phyloP scores from a whole-genome alignment of 1,140 invertebrate species.

The Platyscapa corneri region DNA sequence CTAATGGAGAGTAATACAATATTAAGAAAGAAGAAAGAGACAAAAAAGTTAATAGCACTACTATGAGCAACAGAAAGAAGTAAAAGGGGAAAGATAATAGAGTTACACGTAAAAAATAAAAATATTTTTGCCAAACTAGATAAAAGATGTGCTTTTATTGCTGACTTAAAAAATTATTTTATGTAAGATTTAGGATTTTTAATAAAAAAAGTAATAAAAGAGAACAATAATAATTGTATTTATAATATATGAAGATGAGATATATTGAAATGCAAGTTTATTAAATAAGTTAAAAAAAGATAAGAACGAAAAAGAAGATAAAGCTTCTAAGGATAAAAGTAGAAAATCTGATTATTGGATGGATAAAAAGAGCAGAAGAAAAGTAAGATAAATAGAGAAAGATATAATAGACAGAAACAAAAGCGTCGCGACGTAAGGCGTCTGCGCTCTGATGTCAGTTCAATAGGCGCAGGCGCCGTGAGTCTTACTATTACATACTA shows the following conservation, averaged over 20 bases:
- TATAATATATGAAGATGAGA: too few relatives aligned
- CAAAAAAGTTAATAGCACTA: not conserved
- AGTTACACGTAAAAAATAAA: not conserved
- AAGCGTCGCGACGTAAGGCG: conserved; percentile 55
- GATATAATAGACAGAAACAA: conserved; percentile 18
- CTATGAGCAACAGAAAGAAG: not conserved
- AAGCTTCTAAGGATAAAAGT: not conserved
- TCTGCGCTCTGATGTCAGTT: conserved; percentile 55
- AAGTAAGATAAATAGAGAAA: conserved; percentile 4
- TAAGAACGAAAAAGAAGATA: not conserved
- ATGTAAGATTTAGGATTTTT: too few relatives aligned
- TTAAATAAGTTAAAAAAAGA: not conserved
- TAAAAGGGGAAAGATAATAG: not conserved
- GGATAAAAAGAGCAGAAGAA: not conserved
- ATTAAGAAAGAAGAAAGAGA: conserved; percentile 29
- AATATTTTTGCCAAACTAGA: not conserved
- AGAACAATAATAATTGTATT: too few relatives aligned
- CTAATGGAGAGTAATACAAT: conserved; percentile 41
- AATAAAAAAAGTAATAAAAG: too few relatives aligned
- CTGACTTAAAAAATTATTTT: not conserved
- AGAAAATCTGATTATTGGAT: not conserved
- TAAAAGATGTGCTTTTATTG: not conserved
- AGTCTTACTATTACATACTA: too few relatives aligned
- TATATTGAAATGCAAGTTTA: too few relatives aligned
- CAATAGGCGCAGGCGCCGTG: conserved; percentile 13